phyloP scores from a whole-genome alignment of 1,140 invertebrate species.

The Drusus annulatus region DNA sequence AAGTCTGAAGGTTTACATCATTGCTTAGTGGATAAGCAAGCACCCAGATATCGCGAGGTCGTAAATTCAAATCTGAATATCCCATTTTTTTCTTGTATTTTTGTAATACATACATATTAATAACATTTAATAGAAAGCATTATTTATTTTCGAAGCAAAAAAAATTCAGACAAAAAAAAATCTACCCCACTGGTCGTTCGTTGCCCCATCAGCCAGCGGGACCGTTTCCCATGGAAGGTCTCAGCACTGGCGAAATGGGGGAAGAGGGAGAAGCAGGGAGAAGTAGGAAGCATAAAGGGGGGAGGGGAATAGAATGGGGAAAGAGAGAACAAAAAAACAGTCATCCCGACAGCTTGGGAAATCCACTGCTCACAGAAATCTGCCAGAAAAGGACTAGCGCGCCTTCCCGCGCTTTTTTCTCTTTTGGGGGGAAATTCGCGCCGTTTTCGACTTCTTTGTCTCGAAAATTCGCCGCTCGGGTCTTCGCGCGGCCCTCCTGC shows the following conservation, averaged over 20 bases:
- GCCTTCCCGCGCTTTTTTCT: constrained; percentile 37
- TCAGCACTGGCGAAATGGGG: constrained; percentile 55
- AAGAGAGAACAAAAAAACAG: constrained; percentile 52
- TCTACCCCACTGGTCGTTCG: constrained; percentile 41
- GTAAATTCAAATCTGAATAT: no score
- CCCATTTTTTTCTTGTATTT: no score
- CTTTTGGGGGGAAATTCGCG: constrained; percentile 45
- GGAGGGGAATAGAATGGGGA: background rate
- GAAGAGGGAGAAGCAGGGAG: background rate
- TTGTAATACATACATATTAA: no score
- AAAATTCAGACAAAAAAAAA: no score
- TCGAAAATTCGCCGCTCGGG: constrained; percentile 26
- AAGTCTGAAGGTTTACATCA: no score
- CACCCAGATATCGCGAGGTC: no score
- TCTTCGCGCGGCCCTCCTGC: constrained; percentile 1
- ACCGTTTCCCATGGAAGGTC: constrained; percentile 58
- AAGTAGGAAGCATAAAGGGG: constrained; percentile 4
- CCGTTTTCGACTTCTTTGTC: constrained; percentile 36
- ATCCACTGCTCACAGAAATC: constrained; percentile 58
- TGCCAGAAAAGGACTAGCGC: constrained; percentile 46
- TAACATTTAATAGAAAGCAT: no score
- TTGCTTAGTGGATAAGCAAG: no score
- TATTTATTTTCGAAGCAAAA: no score
- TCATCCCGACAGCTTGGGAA: constrained; percentile 57
- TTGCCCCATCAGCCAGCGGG: constrained; percentile 56